These are phyloP conservation scores for Nymphalis c-album DNA, from an alignment of 2,888 invertebrate genomes.

Conservation along the genomic window DNA sequence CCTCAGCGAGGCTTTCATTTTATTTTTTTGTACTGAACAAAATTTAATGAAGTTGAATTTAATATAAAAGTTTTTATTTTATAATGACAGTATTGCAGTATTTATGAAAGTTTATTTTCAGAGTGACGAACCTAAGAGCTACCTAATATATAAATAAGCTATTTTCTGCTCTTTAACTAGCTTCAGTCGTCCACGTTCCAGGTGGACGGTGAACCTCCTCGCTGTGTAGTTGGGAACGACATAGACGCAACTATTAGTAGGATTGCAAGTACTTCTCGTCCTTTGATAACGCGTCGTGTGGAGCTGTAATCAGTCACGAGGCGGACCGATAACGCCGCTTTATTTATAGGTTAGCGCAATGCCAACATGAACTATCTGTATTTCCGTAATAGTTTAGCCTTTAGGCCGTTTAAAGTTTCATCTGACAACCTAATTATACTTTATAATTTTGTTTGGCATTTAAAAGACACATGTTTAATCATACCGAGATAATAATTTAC, in stretches of 20 bases:
- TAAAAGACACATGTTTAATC: too few relatives aligned
- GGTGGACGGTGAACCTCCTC: background rate
- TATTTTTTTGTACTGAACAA: background rate
- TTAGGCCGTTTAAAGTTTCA: background rate
- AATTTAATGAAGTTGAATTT: background rate
- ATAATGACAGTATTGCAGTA: too few relatives aligned
- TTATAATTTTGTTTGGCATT: too few relatives aligned
- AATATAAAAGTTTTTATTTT: too few relatives aligned
- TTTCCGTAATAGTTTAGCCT: constrained; percentile 3
- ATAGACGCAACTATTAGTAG: background rate
- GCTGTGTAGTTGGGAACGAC: background rate
- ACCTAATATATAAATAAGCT: too few relatives aligned
- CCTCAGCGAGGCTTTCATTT: constrained; percentile 56
- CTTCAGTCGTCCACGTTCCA: background rate
- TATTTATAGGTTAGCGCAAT: background rate
- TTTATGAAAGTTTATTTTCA: too few relatives aligned
- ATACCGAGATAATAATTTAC: too few relatives aligned
- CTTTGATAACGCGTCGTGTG: background rate
- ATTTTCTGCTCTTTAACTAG: too few relatives aligned
- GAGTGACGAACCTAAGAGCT: too few relatives aligned
- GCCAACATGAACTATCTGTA: background rate
- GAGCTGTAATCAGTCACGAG: background rate
- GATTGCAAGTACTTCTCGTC: background rate
- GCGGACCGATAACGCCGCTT: background rate
- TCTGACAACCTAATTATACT: too few relatives aligned